Conservation (phyloP, 2,888 invertebrate genomes). For the Cylloceria caligata region DNA sequence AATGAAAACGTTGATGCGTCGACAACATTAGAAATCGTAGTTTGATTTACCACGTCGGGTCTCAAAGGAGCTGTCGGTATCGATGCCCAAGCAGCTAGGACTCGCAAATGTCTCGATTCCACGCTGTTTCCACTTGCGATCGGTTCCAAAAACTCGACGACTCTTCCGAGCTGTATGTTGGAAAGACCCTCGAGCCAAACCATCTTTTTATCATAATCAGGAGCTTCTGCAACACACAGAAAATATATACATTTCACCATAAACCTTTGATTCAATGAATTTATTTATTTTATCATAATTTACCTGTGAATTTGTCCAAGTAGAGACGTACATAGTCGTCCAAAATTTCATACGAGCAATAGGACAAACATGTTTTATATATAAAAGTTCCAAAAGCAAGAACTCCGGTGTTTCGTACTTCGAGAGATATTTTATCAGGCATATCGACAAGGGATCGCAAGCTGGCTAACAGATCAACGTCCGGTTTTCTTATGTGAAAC, state of each 20-base stretch:
- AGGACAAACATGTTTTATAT: conserved; percentile 86
- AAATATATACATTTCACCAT: neutral
- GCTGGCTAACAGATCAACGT: conserved; percentile 86
- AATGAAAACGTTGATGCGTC: neutral
- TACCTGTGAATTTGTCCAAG: conserved; percentile 90
- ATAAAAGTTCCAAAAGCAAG: conserved; percentile 90
- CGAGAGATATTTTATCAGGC: conserved; percentile 82
- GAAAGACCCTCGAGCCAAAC: conserved; percentile 90
- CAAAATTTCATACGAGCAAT: conserved; percentile 88
- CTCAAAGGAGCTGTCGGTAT: conserved; percentile 85
- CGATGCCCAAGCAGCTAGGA: conserved; percentile 89
- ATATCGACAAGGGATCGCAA: conserved; percentile 86
- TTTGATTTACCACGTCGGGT: conserved; percentile 85
- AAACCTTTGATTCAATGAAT: neutral
- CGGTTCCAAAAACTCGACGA: conserved; percentile 83
- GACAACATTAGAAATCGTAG: neutral
- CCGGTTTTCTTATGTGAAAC: conserved; percentile 88
- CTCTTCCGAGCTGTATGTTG: conserved; percentile 87
- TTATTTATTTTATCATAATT: conserved; percentile 66
- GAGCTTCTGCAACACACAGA: conserved; percentile 85
- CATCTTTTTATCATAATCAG: conserved; percentile 89
- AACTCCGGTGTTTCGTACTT: conserved; percentile 89
- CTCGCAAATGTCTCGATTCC: conserved; percentile 87
- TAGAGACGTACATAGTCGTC: conserved; percentile 90
- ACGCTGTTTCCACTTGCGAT: conserved; percentile 84